Percentiles rank a stretch among this genome's conserved stretches.
Evolutionary conservation across 2,888 invertebrate genomes (phyloP).

Genomic region (Scaptomyza cyrtandrae): DNA sequence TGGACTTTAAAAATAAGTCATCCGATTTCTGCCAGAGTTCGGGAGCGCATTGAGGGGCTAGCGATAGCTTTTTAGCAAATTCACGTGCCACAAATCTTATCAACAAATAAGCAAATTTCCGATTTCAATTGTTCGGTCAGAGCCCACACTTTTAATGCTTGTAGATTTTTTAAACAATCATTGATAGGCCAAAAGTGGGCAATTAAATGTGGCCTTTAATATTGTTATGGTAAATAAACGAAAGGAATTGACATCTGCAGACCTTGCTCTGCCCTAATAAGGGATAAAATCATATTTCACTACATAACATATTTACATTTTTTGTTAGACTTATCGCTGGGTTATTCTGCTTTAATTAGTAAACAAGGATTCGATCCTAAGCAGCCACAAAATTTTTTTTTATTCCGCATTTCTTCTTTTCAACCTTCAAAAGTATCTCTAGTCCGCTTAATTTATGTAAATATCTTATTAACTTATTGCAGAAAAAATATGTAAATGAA

Average conservation of each 20-base stretch:
- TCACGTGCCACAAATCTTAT: conserved; percentile 5
- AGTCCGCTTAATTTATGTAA: too few species aligned
- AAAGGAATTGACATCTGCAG: conserved; percentile 18
- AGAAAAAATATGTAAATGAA: too few species aligned
- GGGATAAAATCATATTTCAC: too few species aligned
- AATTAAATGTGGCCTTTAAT: conserved; percentile 57
- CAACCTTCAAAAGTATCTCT: too few species aligned
- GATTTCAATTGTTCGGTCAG: conserved; percentile 25
- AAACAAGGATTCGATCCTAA: too few species aligned
- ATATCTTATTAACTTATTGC: too few species aligned
- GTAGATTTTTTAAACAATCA: conserved; percentile 1
- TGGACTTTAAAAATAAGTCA: conserved; percentile 76
- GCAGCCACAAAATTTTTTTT: too few species aligned
- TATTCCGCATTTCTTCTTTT: too few species aligned
- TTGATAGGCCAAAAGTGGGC: conserved; percentile 6
- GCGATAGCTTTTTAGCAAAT: neutral
- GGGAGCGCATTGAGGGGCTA: neutral
- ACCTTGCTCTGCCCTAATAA: neutral
- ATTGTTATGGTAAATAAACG: conserved; percentile 15
- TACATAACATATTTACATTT: too few species aligned
- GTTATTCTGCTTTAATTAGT: too few species aligned
- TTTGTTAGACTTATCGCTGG: too few species aligned
- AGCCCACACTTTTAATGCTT: neutral
- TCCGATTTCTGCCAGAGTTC: conserved; percentile 47
- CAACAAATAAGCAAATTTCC: conserved; percentile 2